phyloP scores from a whole-genome alignment of 1,140 invertebrate genomes.

The Drosophila subobscura region DNA sequence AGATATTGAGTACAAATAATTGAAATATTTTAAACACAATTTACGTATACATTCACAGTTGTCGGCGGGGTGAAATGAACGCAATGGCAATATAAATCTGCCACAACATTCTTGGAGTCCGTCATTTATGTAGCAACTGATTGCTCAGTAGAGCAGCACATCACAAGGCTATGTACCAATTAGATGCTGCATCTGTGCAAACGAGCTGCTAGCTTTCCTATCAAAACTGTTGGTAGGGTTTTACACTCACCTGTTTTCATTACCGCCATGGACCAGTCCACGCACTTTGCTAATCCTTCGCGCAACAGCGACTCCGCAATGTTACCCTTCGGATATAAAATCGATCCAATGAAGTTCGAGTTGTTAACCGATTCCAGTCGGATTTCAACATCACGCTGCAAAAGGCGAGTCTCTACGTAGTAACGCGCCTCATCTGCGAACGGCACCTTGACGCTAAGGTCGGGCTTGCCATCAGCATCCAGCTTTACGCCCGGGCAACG shows the following conservation, averaged over 20 bases:
- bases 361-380: constrained; percentile 96
- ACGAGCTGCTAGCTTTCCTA: constrained; percentile 30
- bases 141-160: constrained; percentile 38
- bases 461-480: constrained; percentile 87
- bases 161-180: constrained; percentile 44
- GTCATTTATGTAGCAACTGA: constrained; percentile 70
- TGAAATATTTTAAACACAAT: neutral
- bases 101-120: constrained; percentile 79
- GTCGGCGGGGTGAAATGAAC: constrained; percentile 84
- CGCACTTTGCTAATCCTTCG: constrained; percentile 97
- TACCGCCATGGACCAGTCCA: constrained; percentile 98
- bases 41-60: no score
- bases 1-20: neutral
- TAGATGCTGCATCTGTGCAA: constrained; percentile 36
- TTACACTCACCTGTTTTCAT: constrained; percentile 88
- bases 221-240: constrained; percentile 5
- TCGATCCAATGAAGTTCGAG: constrained; percentile 96
- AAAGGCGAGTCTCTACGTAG: constrained; percentile 94
- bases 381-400: constrained; percentile 97
- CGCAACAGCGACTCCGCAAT: constrained; percentile 96
- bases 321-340: constrained; percentile 96
- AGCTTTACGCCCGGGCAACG: constrained; percentile 91
- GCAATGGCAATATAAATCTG: constrained; percentile 26
- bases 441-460: constrained; percentile 84
- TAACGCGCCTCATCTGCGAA: constrained; percentile 87